phyloP scores from a whole-genome alignment of 2,888 invertebrate genomes.

The Mythimna albipuncta region DNA sequence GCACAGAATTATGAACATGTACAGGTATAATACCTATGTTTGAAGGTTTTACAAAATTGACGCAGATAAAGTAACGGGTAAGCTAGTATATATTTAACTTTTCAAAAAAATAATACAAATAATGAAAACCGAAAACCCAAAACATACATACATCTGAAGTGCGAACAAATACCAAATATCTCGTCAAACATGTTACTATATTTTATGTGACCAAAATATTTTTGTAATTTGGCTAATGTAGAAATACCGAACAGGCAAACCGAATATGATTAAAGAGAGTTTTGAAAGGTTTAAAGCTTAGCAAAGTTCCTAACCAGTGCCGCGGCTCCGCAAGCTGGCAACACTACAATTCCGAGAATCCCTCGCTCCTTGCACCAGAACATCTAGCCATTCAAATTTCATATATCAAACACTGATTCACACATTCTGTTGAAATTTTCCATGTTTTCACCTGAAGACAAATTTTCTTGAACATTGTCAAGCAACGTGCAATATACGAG shows the following conservation, averaged over 20 bases:
- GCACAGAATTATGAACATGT: too few species aligned
- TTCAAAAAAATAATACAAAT: too few species aligned
- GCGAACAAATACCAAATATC: too few species aligned
- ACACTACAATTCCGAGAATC: constrained; percentile 31
- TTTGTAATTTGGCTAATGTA: background rate
- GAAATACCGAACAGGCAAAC: background rate
- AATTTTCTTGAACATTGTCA: constrained; percentile 64
- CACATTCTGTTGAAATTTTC: constrained; percentile 64
- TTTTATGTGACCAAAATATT: background rate
- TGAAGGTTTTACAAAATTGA: too few species aligned
- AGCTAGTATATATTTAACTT: too few species aligned
- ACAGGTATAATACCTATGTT: too few species aligned
- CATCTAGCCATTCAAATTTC: constrained; percentile 70
- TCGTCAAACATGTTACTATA: too few species aligned
- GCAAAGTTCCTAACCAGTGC: background rate
- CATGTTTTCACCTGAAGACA: constrained; percentile 64
- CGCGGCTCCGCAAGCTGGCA: constrained; percentile 33
- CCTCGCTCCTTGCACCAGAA: constrained; percentile 47
- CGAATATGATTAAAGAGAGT: background rate
- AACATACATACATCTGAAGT: too few species aligned
- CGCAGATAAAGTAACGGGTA: too few species aligned
- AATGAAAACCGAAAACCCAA: too few species aligned
- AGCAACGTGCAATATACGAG: constrained; percentile 61
- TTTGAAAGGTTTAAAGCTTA: background rate
- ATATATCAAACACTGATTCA: constrained; percentile 68